Base-by-base conservation (phyloP, 2,888 invertebrate species). In the Dioctria rufipes region DNA sequence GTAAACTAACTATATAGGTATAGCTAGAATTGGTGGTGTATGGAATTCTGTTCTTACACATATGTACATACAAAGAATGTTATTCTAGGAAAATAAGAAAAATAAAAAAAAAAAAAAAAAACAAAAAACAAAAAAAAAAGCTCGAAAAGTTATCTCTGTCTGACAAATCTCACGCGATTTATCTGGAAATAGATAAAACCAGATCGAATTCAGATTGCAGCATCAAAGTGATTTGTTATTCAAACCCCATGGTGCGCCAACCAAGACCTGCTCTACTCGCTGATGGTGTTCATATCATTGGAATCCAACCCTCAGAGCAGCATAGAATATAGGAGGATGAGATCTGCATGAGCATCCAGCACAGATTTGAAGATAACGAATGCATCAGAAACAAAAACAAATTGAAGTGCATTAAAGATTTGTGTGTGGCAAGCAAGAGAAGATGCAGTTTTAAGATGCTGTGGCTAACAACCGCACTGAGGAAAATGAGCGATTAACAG, bases 361-460 rank as follows among this genome's bases (percentile, higher is more conserved):
- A 46, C 66, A 79, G 54, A 66, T 66, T 66, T 46, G 54, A 67
- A 54, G 63, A 63, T 66, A 51, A 79, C 54, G 78, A 75, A 42
- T 58, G 60, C 73, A 75, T 13, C 60, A 75, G 60, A 58, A 60
- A 75, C 25, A 60, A 73, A 60, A 58, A 73, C 60, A 73, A 25
- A 37, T 5, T 54, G 40, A 40, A 40, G 71, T 81, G 80, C 78
- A 81, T 75, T 71, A 60, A 80, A 80, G 81, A 80, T 82, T 81
- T 81, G 80, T 80, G 81, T 82, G 82, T 82, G 82, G 80, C 82
- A 82, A 25, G 54, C 54, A 54, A 4, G 54, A 54, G 54, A 11
- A 54, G 11, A 54, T 80, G 80, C 81, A 81, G 81, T 81, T 81
- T 82, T 83, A 78, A 81, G 73, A 80, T 78, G 81, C 39, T 80